phyloP scores from a whole-genome alignment of 2,888 invertebrate species.

The Zygogramma bicolorata region DNA sequence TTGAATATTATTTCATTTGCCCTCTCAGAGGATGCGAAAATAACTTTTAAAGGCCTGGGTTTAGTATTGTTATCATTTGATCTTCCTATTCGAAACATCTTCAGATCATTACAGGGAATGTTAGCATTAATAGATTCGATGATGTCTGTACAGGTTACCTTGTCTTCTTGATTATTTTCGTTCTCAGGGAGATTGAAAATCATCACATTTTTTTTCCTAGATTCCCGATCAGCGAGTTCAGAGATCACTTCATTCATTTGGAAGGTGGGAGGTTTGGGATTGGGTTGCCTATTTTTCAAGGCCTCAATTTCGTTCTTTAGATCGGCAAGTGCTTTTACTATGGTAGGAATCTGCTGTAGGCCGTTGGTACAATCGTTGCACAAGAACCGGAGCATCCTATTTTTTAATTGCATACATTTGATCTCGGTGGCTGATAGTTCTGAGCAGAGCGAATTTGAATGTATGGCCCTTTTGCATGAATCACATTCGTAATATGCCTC shows the following conservation, averaged over 20 bases:
- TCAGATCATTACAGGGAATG: too few relatives aligned
- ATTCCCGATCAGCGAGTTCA: too few relatives aligned
- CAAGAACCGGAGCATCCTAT: background rate
- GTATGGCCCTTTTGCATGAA: constrained; percentile 5
- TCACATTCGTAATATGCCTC: constrained; percentile 7
- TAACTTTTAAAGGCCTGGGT: background rate
- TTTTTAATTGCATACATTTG: constrained; percentile 4
- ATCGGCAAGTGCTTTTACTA: constrained; percentile 3
- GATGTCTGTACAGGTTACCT: too few relatives aligned
- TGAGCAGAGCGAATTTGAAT: constrained; percentile 8
- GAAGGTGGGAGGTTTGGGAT: too few relatives aligned
- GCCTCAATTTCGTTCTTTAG: constrained; percentile 12
- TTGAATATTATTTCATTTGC: constrained; percentile 5
- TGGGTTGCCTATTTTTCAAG: too few relatives aligned
- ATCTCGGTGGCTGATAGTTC: constrained; percentile 1
- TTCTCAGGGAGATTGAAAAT: too few relatives aligned
- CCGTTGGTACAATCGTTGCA: background rate
- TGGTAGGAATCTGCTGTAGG: background rate
- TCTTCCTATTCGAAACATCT: too few relatives aligned
- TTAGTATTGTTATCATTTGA: too few relatives aligned
- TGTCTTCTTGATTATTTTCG: too few relatives aligned
- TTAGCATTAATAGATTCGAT: too few relatives aligned
- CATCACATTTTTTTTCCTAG: too few relatives aligned
- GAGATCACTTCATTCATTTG: too few relatives aligned
- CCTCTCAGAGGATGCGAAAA: constrained; percentile 1